Evolutionary conservation across 2,888 invertebrate genomes (phyloP).

Genomic region (Drosophila maculinotata): DNA sequence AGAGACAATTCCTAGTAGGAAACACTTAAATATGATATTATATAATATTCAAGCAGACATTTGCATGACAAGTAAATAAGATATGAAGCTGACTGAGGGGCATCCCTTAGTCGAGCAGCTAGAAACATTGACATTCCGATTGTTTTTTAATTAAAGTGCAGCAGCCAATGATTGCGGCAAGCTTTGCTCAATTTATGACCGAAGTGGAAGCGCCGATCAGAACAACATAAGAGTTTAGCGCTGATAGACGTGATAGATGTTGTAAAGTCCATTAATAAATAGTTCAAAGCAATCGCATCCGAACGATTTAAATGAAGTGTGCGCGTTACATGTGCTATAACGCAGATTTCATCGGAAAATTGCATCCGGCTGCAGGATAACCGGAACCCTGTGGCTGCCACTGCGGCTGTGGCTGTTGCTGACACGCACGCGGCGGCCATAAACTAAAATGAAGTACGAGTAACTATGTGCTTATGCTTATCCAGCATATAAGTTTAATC

Average conservation of each 20-base stretch:
- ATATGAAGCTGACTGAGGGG: background rate
- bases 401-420: conserved; percentile 11
- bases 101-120: conserved; percentile 7
- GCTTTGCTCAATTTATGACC: conserved; percentile 71
- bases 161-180: conserved; percentile 66
- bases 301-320: conserved; percentile 5
- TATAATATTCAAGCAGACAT: no score
- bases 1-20: background rate
- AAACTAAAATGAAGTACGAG: conserved; percentile 19
- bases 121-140: conserved; percentile 2
- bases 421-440: conserved; percentile 28
- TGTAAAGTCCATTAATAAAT: conserved; percentile 10
- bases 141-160: conserved; percentile 67
- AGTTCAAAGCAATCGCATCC: conserved; percentile 1
- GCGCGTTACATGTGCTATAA: conserved; percentile 1
- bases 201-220: conserved; percentile 14
- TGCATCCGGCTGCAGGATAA: background rate
- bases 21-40: background rate
- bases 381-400: background rate
- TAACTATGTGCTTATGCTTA: conserved; percentile 9
- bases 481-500: conserved; percentile 17
- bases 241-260: conserved; percentile 34
- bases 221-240: conserved; percentile 9
- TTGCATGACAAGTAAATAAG: no score
- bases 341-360: conserved; percentile 11